Base-by-base conservation (phyloP, 2,888 invertebrate genomes). In the Siphlonurus alternatus region DNA sequence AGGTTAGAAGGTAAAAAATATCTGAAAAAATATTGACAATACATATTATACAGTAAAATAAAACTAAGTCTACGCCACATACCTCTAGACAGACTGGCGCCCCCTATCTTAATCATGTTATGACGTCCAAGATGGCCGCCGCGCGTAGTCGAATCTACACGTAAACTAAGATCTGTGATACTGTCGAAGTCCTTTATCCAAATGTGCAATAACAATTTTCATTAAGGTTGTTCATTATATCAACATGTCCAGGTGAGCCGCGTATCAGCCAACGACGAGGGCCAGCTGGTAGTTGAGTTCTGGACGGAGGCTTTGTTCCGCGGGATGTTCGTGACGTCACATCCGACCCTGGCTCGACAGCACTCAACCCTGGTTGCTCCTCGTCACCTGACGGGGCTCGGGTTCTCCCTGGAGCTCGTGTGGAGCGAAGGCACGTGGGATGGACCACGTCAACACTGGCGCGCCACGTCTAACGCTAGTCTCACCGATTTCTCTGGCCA, bases 341-440 rank as follows among this genome's bases (percentile, higher is more conserved):
- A 76, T 66, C 70, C 71, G 61, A 71, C 73, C 2, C 65, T 71
- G 23, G 72, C 72, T 24, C 72, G 70, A 1, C 65, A 70, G n/a
- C 66, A 67, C 24, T 76, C 75, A 63, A 68, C 69, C 25, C 67
- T 76, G 25, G 65, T 71, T 19, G 67, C 75, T 18, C 75, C 75
- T n/a, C 65, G 67, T 7, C 68, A 70, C 54, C 68, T 73, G 25
- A 19, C 53, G 2, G 69, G 71, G 24, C 67, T 74, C 5, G 69
- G 69, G 24, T 75, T 77, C 70, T 70, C 74, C 62, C 70, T 77
- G 25, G 70, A 72, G 61, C 69, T 75, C 3, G 62, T 75, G 23
- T 76, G 76, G 76, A 73, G 73, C 63, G 74, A 75, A 66, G 71
- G 72, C 64, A 75, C 76, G 5, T 75, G 73, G 71, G 76, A 76